A percentile compares a stretch with the other conserved stretches of the same genome.
phyloP scores from a whole-genome alignment of 1,140 invertebrate species.

The Panulirus ornatus region DNA sequence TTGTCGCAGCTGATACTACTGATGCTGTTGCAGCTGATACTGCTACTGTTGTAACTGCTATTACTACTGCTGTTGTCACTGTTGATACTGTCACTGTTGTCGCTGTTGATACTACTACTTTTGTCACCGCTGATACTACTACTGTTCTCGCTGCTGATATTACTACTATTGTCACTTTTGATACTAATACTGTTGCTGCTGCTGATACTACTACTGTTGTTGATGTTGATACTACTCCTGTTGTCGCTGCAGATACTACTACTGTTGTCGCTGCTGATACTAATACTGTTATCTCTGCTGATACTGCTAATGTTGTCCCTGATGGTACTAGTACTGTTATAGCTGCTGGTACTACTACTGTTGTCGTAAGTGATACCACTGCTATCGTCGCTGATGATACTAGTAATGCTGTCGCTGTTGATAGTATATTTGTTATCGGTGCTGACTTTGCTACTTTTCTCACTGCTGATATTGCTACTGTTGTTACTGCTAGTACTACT shows the following conservation, averaged over 20 bases:
- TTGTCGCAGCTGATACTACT: slow-evolving; percentile 14
- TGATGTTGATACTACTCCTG: not conserved
- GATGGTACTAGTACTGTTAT: no score
- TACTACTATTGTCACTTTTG: not conserved
- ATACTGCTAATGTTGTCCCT: no score
- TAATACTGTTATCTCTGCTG: not conserved
- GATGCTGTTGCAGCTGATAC: not conserved
- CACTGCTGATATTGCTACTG: no score
- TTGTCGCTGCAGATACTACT: not conserved
- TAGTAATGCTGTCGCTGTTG: no score
- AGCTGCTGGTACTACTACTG: no score
- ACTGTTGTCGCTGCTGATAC: not conserved
- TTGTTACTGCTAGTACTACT: no score
- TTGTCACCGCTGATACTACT: not conserved
- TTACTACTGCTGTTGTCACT: not conserved
- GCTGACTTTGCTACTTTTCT: no score
- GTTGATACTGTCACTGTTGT: not conserved
- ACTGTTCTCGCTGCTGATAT: not conserved
- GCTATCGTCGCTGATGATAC: no score
- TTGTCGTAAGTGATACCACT: no score
- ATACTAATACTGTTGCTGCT: not conserved
- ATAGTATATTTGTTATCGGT: no score
- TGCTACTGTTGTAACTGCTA: not conserved
- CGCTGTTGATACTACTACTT: not conserved
- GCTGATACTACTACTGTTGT: not conserved